phyloP scores from a whole-genome alignment of 2,797 vertebrate species.

The Pangasius larnaudii region DNA sequence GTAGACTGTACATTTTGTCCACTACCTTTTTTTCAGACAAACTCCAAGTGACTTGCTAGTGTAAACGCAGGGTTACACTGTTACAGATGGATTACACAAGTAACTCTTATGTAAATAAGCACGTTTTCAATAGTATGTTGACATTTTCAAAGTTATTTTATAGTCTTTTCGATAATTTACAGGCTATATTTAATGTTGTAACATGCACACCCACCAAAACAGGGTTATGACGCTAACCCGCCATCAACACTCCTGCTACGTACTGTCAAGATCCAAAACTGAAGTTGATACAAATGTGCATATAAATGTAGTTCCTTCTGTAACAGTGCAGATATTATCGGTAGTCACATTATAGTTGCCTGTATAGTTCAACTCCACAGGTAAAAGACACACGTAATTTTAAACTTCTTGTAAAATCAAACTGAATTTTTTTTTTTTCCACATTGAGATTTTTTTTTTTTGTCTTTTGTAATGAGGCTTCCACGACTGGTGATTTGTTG shows the following conservation, averaged over 20 bases:
- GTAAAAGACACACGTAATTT: background rate
- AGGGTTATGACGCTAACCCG: background rate
- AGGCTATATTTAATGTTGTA: background rate
- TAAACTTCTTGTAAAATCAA: conserved; percentile 1
- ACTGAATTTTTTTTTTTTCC: background rate
- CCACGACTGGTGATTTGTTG: conserved; percentile 70
- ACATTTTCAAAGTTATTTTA: background rate
- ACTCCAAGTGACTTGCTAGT: background rate
- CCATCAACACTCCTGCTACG: background rate
- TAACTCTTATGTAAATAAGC: background rate
- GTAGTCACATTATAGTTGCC: background rate
- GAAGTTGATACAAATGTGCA: background rate
- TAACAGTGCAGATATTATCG: background rate
- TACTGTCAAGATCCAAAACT: background rate
- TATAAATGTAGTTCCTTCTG: background rate
- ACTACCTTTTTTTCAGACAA: background rate
- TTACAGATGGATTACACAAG: background rate
- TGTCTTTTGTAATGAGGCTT: conserved; percentile 45
- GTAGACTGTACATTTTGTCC: background rate
- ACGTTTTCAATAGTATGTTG: background rate
- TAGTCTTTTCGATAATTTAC: background rate
- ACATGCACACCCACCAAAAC: background rate
- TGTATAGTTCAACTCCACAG: background rate
- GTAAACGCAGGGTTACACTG: background rate
- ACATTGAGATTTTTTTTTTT: background rate